These are phyloP conservation scores for Steinernema feltiae DNA, from an alignment of 1,140 invertebrate genomes.

Conservation along the genomic window DNA sequence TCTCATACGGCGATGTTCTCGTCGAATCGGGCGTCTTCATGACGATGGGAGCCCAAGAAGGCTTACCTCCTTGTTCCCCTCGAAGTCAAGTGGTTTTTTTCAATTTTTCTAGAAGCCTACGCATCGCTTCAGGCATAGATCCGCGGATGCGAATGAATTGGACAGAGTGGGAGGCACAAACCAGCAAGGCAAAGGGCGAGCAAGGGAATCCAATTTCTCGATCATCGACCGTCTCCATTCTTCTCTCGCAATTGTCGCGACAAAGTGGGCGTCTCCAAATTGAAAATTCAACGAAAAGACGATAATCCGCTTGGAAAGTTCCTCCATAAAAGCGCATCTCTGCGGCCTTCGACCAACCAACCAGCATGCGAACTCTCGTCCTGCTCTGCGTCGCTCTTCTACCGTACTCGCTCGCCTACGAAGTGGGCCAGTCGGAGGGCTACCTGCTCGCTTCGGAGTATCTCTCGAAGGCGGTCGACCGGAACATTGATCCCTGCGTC, in stretches of 20 bases:
- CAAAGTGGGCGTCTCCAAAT: no score
- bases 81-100: background rate
- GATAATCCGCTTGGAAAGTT: no score
- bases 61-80: background rate
- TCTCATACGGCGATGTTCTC: conserved; percentile 1
- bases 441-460: background rate
- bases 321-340: no score
- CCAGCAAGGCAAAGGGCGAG: no score
- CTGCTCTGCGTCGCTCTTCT: background rate
- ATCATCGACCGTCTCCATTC: no score
- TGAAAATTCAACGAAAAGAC: no score
- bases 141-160: no score
- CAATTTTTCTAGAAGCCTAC: background rate
- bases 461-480: conserved; percentile 66
- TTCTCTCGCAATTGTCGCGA: no score
- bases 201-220: no score
- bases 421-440: background rate
- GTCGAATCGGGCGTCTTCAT: conserved; percentile 7
- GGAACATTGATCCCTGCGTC: conserved; percentile 74
- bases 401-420: background rate
- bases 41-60: background rate
- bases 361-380: background rate
- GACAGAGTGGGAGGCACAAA: no score
- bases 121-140: background rate
- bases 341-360: no score